Percentiles rank a stretch among this genome's conserved stretches.
These are phyloP conservation scores for Maccullochella peelii DNA, from an alignment of 2,113 vertebrate genomes.

Conservation along the genomic window DNA sequence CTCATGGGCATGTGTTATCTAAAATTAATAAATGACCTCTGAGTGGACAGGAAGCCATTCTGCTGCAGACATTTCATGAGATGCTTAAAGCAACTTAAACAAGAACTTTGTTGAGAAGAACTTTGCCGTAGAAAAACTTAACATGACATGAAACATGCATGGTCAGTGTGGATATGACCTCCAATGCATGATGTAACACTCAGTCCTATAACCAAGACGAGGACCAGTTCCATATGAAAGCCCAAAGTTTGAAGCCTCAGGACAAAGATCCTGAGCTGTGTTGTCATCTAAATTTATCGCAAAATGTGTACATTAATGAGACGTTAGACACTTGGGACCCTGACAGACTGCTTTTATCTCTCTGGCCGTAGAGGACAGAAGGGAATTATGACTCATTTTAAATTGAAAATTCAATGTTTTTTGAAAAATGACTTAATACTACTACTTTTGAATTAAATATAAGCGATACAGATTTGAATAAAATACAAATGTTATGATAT, in stretches of 20 bases:
- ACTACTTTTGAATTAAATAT: background rate
- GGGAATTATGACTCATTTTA: background rate
- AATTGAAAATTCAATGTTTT: too few relatives aligned
- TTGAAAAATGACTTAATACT: too few relatives aligned
- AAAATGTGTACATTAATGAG: background rate
- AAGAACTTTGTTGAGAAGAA: background rate
- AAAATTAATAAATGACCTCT: background rate
- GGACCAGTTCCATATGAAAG: background rate
- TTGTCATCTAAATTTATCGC: background rate
- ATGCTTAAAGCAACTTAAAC: background rate
- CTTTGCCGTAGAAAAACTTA: background rate
- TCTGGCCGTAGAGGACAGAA: background rate
- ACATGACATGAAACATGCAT: background rate
- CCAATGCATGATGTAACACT: slow-evolving; percentile 6
- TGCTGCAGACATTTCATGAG: background rate
- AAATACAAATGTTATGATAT: background rate
- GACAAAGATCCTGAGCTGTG: background rate
- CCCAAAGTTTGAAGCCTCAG: background rate
- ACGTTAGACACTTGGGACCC: background rate
- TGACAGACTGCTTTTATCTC: background rate
- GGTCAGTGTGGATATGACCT: background rate
- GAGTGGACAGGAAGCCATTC: background rate
- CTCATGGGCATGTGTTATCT: background rate
- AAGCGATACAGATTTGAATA: background rate
- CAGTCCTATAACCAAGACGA: background rate